These are phyloP conservation scores for Pycnonotus jocosus DNA, from an alignment of 2,113 vertebrate genomes.

Conservation along the genomic window DNA sequence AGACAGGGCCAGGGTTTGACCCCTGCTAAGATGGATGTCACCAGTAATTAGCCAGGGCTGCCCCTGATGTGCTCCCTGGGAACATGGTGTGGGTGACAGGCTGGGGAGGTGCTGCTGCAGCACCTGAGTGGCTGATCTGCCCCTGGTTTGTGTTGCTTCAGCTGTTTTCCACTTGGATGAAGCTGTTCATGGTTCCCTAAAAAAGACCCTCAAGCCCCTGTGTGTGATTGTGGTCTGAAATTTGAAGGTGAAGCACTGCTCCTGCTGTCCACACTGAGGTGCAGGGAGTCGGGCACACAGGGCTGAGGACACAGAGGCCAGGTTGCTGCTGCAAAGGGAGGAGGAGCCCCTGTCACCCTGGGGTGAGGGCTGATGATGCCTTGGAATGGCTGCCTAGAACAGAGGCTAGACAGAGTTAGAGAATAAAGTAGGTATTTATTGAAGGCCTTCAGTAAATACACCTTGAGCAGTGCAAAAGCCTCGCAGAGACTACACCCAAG, in stretches of 20 bases:
- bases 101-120: not conserved
- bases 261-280: not conserved
- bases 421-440: not conserved
- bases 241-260: not conserved
- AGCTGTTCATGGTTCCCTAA: not conserved
- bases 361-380: not conserved
- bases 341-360: not conserved
- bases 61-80: not conserved
- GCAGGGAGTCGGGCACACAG: fast-evolving
- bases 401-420: not conserved
- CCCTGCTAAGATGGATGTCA: not conserved
- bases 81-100: not conserved
- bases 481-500: not conserved
- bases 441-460: not conserved
- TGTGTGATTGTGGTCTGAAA: not conserved
- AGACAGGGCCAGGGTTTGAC: slow-evolving; percentile 28
- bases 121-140: not conserved
- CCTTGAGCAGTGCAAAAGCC: not conserved
- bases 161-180: not conserved
- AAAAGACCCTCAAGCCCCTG: fast-evolving
- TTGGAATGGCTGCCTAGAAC: not conserved
- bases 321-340: not conserved
- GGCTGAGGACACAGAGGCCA: not conserved
- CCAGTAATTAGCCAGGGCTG: not conserved
- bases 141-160: not conserved